Percentiles rank a stretch among this genome's conserved stretches.
Evolutionary conservation across 1,140 invertebrate genomes (phyloP).

Genomic region (Camponotus floridanus): DNA sequence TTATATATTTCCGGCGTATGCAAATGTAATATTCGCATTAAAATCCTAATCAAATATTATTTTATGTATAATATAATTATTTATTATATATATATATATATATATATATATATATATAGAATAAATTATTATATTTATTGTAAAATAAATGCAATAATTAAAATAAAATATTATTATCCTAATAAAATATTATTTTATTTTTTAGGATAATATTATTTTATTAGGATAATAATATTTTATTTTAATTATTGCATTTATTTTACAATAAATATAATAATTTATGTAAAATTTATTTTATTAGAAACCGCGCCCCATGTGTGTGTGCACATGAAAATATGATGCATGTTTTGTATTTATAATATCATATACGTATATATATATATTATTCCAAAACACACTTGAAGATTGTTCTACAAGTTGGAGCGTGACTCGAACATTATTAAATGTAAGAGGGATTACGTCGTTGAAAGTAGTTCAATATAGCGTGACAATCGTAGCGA

Average conservation of each 20-base stretch:
- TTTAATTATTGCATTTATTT: background rate
- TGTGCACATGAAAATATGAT: background rate
- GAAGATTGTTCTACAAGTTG: constrained; percentile 12
- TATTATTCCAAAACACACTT: constrained; percentile 6
- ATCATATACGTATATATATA: too few species aligned
- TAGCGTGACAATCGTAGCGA: background rate
- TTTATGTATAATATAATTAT: too few species aligned
- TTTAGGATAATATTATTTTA: too few species aligned
- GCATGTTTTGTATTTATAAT: background rate
- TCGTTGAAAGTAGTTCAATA: background rate
- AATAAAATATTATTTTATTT: too few species aligned
- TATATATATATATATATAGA: too few species aligned
- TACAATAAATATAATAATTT: background rate
- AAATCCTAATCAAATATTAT: background rate
- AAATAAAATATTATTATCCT: constrained; percentile 13
- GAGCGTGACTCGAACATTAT: constrained; percentile 18
- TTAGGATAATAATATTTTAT: constrained; percentile 6
- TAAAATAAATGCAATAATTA: background rate
- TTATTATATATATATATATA: too few species aligned
- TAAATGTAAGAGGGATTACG: constrained; percentile 31
- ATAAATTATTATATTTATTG: background rate
- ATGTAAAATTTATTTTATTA: too few species aligned
- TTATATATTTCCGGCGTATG: background rate
- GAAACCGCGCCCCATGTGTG: too few species aligned
- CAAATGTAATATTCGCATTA: background rate